These are phyloP conservation scores for Acanthaster planci DNA, from an alignment of 35 echinoderm and acorn worm genomes.

Conservation along the genomic window DNA sequence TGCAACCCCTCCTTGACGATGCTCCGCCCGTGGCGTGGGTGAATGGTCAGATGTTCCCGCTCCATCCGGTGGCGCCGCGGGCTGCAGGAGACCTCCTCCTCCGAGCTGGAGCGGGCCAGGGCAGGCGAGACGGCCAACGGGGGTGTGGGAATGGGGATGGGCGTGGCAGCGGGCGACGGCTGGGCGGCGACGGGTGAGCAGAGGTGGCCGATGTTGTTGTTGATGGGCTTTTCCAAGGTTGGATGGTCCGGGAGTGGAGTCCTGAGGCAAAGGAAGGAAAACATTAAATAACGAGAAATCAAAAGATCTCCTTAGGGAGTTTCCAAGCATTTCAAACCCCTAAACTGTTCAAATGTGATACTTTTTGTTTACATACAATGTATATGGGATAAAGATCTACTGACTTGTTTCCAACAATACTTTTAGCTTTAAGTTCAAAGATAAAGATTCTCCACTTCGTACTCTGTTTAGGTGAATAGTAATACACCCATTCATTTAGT, in stretches of 20 bases:
- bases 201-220: conserved; percentile 53
- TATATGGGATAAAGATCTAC: too few relatives aligned
- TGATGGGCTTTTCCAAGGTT: conserved; percentile 27
- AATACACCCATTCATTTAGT: too few relatives aligned
- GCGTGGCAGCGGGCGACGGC: background rate
- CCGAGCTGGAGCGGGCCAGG: conserved; percentile 16
- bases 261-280: conserved; percentile 5
- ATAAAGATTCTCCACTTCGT: too few relatives aligned
- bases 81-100: conserved; percentile 28
- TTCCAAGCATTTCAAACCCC: too few relatives aligned
- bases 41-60: conserved; percentile 91
- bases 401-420: too few relatives aligned
- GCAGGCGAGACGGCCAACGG: conserved; percentile 27
- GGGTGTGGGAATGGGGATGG: conserved; percentile 12
- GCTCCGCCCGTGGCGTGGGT: conserved; percentile 85
- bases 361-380: too few relatives aligned
- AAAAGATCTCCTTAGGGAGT: too few relatives aligned
- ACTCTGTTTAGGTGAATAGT: too few relatives aligned
- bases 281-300: too few relatives aligned
- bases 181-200: conserved; percentile 25
- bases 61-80: conserved; percentile 67
- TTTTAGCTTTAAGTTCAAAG: too few relatives aligned
- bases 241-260: conserved; percentile 10
- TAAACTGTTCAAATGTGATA: too few relatives aligned
- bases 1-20: conserved; percentile 87